phyloP scores from a whole-genome alignment of 2,797 vertebrate species.

The Rhadinocentrus ornatus region DNA sequence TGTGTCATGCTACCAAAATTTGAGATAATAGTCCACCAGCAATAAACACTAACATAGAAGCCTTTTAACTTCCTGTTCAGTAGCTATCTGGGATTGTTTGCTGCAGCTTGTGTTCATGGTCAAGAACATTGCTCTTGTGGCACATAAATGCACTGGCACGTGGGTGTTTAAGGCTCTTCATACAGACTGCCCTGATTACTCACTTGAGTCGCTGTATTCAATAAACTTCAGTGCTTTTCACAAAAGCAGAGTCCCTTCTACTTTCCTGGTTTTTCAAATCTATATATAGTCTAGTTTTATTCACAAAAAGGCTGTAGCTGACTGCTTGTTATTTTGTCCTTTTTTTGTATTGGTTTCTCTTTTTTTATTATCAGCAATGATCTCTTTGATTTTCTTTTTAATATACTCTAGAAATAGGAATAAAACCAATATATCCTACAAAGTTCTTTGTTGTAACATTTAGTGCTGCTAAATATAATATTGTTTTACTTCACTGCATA shows the following conservation, averaged over 20 bases:
- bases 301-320: not conserved
- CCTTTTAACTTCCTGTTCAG: not conserved
- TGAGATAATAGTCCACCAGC: not conserved
- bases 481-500: conserved; percentile 1
- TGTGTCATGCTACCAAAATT: not conserved
- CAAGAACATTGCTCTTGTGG: not conserved
- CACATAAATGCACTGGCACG: not conserved
- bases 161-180: not conserved
- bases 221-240: not conserved
- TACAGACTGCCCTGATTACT: not conserved
- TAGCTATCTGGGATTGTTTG: too few relatives aligned
- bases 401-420: not conserved
- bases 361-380: not conserved
- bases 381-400: conserved; percentile 4
- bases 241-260: not conserved
- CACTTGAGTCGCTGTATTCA: not conserved
- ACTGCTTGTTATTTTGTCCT: not conserved
- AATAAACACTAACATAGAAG: too few relatives aligned
- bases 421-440: not conserved
- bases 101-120: not conserved
- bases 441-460: not conserved
- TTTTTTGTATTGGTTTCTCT: not conserved
- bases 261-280: not conserved
- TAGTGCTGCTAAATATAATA: not conserved
- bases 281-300: not conserved